These are phyloP conservation scores for Taurulus bubalis DNA, from an alignment of 2,113 vertebrate species.

Conservation along the genomic window DNA sequence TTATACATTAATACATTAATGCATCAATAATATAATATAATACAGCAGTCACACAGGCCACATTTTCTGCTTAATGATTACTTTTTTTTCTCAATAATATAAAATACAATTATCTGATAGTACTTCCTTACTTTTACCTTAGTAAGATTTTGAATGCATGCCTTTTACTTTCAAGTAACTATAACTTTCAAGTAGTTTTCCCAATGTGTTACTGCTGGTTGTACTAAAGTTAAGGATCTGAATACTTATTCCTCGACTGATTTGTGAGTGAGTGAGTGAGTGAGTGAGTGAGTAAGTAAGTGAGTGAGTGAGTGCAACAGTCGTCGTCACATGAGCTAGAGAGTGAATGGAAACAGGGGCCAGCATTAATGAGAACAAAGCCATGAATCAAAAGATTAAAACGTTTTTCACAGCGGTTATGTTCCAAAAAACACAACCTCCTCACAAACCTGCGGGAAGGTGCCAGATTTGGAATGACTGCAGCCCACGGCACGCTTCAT, in stretches of 20 bases:
- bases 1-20: not conserved
- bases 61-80: not conserved
- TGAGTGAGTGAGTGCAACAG: not conserved
- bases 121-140: not conserved
- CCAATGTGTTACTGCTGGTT: not conserved
- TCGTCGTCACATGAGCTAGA: not conserved
- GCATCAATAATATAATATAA: not conserved
- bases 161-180: not conserved
- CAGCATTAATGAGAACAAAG: not conserved
- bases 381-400: not conserved
- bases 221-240: not conserved
- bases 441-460: not conserved
- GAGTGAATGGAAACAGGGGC: not conserved
- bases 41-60: not conserved
- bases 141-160: not conserved
- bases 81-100: not conserved
- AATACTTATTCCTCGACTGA: not conserved
- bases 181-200: not conserved
- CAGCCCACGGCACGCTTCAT: not conserved
- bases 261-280: too few relatives aligned
- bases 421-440: not conserved
- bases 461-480: not conserved
- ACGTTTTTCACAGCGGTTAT: not conserved
- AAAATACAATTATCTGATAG: not conserved
- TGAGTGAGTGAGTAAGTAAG: not conserved